A percentile compares a stretch with the other conserved stretches of the same genome.
Evolutionary conservation across 2,888 invertebrate genomes (phyloP).

Genomic region (Epinotia ramella): DNA sequence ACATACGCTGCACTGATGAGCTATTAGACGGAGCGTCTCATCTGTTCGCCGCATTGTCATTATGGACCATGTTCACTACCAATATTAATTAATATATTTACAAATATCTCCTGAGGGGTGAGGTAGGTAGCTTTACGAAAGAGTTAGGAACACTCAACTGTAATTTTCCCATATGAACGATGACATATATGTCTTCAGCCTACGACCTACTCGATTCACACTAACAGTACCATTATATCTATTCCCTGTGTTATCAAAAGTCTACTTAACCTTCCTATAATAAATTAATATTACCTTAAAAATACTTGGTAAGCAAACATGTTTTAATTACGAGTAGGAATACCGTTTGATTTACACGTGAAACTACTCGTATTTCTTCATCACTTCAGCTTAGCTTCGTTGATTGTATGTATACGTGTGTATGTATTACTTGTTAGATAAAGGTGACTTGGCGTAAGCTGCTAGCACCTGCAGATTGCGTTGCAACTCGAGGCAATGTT

Average conservation of each 20-base stretch:
- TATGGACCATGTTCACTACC: neutral
- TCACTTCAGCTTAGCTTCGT: neutral
- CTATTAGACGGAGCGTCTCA: constrained; percentile 19
- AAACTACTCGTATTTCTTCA: neutral
- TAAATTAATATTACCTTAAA: no score
- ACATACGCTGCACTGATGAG: constrained; percentile 21
- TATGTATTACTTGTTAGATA: constrained; percentile 1
- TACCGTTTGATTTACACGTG: neutral
- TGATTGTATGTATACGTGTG: neutral
- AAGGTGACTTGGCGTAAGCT: neutral
- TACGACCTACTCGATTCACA: no score
- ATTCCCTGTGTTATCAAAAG: no score
- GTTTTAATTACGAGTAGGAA: neutral
- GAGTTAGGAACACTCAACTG: no score
- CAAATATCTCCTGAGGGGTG: no score
- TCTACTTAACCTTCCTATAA: no score
- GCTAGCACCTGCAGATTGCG: constrained; percentile 9
- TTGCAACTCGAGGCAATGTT: neutral
- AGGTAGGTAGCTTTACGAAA: no score
- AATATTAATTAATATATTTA: no score
- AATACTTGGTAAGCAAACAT: no score
- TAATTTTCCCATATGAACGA: no score
- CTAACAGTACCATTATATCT: no score
- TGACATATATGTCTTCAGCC: no score
- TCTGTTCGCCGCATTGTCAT: neutral